Percentiles rank a stretch among this genome's conserved stretches.
These are phyloP conservation scores for Fulica atra DNA, from an alignment of 2,113 vertebrate genomes.

Conservation along the genomic window DNA sequence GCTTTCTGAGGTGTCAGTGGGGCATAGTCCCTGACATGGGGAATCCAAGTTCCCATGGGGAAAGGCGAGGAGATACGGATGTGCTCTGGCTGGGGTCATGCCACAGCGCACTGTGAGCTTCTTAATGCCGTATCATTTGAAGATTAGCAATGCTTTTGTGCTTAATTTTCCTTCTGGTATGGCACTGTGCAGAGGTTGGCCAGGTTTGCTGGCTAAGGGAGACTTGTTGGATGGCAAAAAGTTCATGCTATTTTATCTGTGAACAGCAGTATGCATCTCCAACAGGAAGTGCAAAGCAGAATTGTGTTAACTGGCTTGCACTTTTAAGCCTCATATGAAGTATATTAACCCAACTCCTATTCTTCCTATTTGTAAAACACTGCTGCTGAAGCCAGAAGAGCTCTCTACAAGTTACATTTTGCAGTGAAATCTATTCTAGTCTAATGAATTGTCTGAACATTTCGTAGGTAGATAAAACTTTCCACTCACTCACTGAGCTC, in stretches of 20 bases:
- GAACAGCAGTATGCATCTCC: background rate
- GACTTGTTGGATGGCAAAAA: background rate
- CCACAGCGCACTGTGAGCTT: background rate
- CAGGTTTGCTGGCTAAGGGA: background rate
- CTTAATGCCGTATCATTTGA: background rate
- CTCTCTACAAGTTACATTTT: conserved; percentile 15
- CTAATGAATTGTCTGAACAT: conserved; percentile 17
- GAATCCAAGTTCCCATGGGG: background rate
- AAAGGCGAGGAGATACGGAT: background rate
- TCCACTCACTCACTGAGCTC: background rate
- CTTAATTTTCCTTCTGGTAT: background rate
- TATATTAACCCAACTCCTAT: background rate
- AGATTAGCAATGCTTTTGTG: background rate
- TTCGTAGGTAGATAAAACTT: background rate
- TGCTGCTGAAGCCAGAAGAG: background rate
- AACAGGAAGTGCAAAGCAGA: background rate
- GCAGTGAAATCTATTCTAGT: background rate
- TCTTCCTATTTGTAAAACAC: background rate
- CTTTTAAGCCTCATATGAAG: background rate
- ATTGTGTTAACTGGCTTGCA: background rate
- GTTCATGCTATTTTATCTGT: background rate
- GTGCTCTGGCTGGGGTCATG: background rate
- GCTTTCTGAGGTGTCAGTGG: background rate
- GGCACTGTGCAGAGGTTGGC: background rate
- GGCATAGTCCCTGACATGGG: background rate